Base-by-base conservation (phyloP, 2,888 invertebrate species). In the Trichacis sp. region DNA sequence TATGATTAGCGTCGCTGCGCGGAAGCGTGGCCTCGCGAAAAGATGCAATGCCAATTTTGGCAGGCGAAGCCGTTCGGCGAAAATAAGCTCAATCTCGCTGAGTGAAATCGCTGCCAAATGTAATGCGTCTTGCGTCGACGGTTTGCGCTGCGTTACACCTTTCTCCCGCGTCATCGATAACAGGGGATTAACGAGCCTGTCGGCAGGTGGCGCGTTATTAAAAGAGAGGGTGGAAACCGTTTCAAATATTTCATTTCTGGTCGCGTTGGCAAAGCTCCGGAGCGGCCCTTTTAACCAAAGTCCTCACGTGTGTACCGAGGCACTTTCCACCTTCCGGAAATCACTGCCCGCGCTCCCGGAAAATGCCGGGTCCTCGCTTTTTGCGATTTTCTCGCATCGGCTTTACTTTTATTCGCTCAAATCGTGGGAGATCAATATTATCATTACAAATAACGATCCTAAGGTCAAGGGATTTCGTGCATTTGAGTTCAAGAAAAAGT, bases 31-130 rank as follows among this genome's bases (percentile, higher is more conserved):
- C 62, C 47, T 57, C 54, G 50, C 62, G 65, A 48, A 62, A 63
- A 58, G 58, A 66, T 60, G 64, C 68, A 61, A 61, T 64, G 62
- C 63, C 59, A 40, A 40, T 40, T 69, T 61, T 70, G 67, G 66
- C 70, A 71, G 15, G 70, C 63, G 54, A 73, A 72, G 72, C 74
- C 72, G 70, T 73, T 69, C 71, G 73, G 74, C 76, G 77, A 78
- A 78, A 83, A 80, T 82, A 82, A 82, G 82, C 82, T 83, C 81
- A 83, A 81, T 83, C 77, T 78, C 77, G 77, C 77, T 79, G 77
- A 80, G 81, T 81, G 80, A 80, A 80, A 81, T 76, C 20, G 58
- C 76, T 83, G 83, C 83, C 82, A 83, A 81, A 40, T 40, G 40
- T 15, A 83, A 74, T 75, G 73, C 71, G 68, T 68, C 69, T 65